These are phyloP conservation scores for Grantiella picta DNA, from an alignment of 2,113 vertebrate species.

Conservation along the genomic window DNA sequence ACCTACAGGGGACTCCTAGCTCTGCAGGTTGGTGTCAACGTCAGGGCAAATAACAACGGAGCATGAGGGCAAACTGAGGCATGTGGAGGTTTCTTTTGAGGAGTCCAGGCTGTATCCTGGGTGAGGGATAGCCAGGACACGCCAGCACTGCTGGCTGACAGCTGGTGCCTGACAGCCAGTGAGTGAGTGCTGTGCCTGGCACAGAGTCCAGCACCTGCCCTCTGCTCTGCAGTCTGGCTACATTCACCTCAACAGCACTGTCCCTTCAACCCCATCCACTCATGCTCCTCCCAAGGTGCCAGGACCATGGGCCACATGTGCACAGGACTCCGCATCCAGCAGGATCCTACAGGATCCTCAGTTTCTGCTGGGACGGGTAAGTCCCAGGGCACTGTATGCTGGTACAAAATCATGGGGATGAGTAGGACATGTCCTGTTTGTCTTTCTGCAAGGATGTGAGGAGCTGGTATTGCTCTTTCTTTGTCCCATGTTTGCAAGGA, in stretches of 20 bases:
- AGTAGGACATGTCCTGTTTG: background rate
- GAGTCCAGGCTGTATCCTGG: background rate
- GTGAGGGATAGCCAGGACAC: background rate
- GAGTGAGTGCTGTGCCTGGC: background rate
- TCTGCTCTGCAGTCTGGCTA: background rate
- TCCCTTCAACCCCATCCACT: background rate
- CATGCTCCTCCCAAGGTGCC: background rate
- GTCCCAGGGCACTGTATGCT: background rate
- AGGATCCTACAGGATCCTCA: rapidly evolving
- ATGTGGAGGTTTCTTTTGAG: background rate
- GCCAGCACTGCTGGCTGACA: background rate
- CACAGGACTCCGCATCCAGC: background rate
- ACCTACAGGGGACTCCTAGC: background rate
- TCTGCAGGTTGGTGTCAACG: background rate
- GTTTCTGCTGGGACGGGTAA: background rate
- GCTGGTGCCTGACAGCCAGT: background rate
- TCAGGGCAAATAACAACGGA: background rate
- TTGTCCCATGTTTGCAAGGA: background rate
- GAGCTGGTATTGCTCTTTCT: background rate
- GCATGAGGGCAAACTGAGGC: background rate
- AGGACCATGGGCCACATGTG: rapidly evolving
- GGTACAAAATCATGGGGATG: background rate
- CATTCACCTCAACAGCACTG: background rate
- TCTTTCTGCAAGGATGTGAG: background rate
- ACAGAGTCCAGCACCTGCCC: background rate